These are phyloP conservation scores for Argopecten irradians DNA, from an alignment of 1,140 invertebrate genomes.

Conservation along the genomic window DNA sequence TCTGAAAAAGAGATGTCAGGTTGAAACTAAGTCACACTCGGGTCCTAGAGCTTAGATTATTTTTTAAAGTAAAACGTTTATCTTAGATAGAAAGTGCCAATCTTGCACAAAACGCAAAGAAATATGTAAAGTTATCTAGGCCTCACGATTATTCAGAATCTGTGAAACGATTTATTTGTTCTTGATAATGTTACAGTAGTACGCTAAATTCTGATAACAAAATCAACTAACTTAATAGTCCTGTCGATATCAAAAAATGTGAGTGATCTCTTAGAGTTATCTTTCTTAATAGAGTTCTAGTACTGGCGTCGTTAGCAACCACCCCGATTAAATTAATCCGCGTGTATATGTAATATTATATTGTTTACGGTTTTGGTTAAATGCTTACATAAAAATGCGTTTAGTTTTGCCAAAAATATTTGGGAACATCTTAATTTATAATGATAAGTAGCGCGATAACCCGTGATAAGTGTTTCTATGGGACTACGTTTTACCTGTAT, in stretches of 20 bases:
- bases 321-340: background rate
- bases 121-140: too few species aligned
- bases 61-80: too few species aligned
- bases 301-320: background rate
- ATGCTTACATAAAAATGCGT: background rate
- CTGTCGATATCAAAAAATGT: background rate
- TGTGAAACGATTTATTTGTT: constrained; percentile 16
- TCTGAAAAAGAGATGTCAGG: too few species aligned
- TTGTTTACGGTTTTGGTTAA: background rate
- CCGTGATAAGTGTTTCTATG: background rate
- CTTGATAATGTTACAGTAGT: constrained; percentile 11
- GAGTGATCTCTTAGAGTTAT: background rate
- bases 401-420: background rate
- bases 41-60: too few species aligned
- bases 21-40: too few species aligned
- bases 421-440: background rate
- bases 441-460: background rate
- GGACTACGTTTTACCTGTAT: constrained; percentile 9
- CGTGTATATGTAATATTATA: background rate
- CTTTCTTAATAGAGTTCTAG: constrained; percentile 17
- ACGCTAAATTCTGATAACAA: background rate
- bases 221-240: background rate
- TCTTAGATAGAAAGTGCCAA: too few species aligned
- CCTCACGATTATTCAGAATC: background rate
- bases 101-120: too few species aligned